Conservation (phyloP, 2,113 vertebrate species). For the Ammodytes dubius region DNA sequence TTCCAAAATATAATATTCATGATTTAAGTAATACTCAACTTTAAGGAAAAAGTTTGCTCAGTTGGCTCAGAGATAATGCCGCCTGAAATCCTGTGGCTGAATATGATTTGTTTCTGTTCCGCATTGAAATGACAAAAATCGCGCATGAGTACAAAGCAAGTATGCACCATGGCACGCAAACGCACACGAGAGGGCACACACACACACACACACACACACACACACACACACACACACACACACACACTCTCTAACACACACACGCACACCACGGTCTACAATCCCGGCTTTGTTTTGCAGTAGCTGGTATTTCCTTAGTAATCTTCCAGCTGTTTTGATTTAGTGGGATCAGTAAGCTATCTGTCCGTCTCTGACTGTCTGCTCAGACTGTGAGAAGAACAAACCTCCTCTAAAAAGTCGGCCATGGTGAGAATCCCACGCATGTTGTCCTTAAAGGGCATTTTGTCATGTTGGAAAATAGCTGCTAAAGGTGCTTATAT, state of each 20-base stretch:
- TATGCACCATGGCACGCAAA: not conserved
- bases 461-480: not conserved
- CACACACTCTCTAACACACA: not conserved
- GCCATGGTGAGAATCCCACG: not conserved
- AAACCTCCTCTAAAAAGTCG: not conserved
- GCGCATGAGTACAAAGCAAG: not conserved
- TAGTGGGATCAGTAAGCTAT: not conserved
- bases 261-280: no score
- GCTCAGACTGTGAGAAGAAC: conserved; percentile 37
- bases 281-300: conserved; percentile 5
- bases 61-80: no score
- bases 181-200: not conserved
- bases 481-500: not conserved
- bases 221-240: no score
- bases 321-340: conserved; percentile 30
- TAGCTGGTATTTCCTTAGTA: conserved; percentile 51
- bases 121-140: not conserved
- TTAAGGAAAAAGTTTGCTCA: no score
- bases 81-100: not conserved
- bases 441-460: not conserved
- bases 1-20: no score
- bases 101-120: not conserved
- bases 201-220: not conserved
- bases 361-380: conserved; percentile 9
- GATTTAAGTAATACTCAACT: no score